Evolutionary conservation across 2,888 invertebrate species (phyloP).

Genomic region (Smittia sp.): DNA sequence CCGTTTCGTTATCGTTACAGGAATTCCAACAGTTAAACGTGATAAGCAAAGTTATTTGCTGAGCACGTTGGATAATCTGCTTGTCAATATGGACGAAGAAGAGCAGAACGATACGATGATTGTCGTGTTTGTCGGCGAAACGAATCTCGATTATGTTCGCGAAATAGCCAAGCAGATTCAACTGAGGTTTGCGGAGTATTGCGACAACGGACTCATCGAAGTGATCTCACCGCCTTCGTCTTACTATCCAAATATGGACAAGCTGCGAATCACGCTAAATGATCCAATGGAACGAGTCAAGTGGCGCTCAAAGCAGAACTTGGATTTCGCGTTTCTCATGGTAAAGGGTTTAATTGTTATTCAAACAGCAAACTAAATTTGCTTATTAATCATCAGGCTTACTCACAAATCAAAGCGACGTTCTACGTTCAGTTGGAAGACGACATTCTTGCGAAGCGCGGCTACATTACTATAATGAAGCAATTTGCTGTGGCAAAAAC

Average conservation of each 20-base stretch:
- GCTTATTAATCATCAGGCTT: too few relatives aligned
- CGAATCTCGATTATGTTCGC: constrained; percentile 71
- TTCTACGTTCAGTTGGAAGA: constrained; percentile 94
- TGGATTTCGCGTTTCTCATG: constrained; percentile 93
- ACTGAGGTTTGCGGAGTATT: constrained; percentile 68
- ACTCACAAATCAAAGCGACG: constrained; percentile 79
- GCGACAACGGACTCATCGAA: constrained; percentile 80
- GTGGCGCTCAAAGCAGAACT: constrained; percentile 94
- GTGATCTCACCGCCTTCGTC: constrained; percentile 79
- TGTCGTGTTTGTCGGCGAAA: constrained; percentile 85
- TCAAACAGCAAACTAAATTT: too few relatives aligned
- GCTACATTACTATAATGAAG: constrained; percentile 82
- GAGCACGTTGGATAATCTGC: constrained; percentile 78
- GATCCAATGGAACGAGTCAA: constrained; percentile 80
- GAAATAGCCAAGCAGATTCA: constrained; percentile 74
- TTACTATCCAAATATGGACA: constrained; percentile 84
- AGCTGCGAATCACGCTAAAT: constrained; percentile 74
- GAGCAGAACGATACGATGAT: constrained; percentile 77
- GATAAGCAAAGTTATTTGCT: constrained; percentile 84
- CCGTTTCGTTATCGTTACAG: neutral
- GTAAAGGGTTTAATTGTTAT: too few relatives aligned
- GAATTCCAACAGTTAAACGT: constrained; percentile 85
- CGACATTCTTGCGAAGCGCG: constrained; percentile 83
- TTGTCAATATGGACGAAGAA: constrained; percentile 71
- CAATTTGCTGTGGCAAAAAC: constrained; percentile 76